Evolutionary conservation across 2,797 vertebrate species (phyloP).

Genomic region (Choloepus didactylus): DNA sequence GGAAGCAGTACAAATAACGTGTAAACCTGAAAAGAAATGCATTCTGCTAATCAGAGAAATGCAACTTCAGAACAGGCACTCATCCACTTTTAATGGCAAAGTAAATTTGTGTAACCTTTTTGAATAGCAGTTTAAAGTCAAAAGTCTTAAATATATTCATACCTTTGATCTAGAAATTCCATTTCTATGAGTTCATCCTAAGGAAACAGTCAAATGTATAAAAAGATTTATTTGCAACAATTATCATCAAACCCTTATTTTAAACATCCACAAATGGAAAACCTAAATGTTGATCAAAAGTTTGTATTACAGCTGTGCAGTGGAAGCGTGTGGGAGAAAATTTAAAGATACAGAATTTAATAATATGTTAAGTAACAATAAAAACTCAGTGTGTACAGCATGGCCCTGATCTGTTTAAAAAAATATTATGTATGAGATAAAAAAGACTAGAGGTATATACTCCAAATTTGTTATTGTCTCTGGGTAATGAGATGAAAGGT

Average conservation of each 20-base stretch:
- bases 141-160: neutral
- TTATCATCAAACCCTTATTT: neutral
- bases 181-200: neutral
- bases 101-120: neutral
- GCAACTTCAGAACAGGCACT: neutral
- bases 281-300: neutral
- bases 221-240: neutral
- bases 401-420: neutral
- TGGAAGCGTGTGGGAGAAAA: neutral
- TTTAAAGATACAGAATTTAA: neutral
- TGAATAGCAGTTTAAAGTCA: neutral
- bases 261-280: neutral
- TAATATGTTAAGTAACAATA: neutral
- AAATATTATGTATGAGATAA: neutral
- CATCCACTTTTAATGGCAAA: neutral
- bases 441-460: neutral
- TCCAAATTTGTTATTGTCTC: neutral
- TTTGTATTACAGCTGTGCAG: neutral
- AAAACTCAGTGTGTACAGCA: neutral
- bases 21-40: neutral
- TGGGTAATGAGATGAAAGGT: constrained; percentile 40
- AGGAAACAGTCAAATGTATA: neutral
- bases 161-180: neutral
- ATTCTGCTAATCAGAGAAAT: neutral
- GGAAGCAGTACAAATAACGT: neutral